phyloP scores from a whole-genome alignment of 2,888 invertebrate species.

The Diarsia dahlii region DNA sequence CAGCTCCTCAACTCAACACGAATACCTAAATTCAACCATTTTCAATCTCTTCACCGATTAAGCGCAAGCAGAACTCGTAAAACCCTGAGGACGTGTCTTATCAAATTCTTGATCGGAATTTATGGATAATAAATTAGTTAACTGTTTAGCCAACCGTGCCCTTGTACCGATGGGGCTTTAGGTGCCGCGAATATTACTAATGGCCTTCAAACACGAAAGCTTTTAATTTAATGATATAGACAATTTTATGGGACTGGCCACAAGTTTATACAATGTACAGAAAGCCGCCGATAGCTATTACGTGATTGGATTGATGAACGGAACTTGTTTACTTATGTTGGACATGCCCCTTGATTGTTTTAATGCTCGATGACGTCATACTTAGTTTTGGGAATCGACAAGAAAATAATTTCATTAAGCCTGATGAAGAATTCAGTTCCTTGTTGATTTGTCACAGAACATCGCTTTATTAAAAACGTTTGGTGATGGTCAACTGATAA shows the following conservation, averaged over 20 bases:
- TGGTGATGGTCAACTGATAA: too few species aligned
- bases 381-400: background rate
- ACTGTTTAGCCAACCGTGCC: conserved; percentile 78
- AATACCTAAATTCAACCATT: conserved; percentile 65
- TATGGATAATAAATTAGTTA: conserved; percentile 84
- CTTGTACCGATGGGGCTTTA: conserved; percentile 75
- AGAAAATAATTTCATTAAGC: background rate
- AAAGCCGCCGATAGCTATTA: conserved; percentile 69
- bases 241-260: conserved; percentile 69
- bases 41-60: conserved; percentile 69
- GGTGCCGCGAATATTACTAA: conserved; percentile 83
- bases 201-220: conserved; percentile 83
- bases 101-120: conserved; percentile 82
- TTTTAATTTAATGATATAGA: conserved; percentile 84
- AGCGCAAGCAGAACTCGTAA: conserved; percentile 72
- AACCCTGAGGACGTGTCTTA: conserved; percentile 81
- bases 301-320: conserved; percentile 72
- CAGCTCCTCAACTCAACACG: conserved; percentile 45
- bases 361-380: conserved; percentile 23
- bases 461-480: too few species aligned
- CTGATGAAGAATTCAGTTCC: background rate
- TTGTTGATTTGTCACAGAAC: too few species aligned
- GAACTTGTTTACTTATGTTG: conserved; percentile 60
- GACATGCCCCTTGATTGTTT: conserved; percentile 52
- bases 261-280: conserved; percentile 63